phyloP scores from a whole-genome alignment of 2,113 vertebrate genomes.

The Cettia cetti region DNA sequence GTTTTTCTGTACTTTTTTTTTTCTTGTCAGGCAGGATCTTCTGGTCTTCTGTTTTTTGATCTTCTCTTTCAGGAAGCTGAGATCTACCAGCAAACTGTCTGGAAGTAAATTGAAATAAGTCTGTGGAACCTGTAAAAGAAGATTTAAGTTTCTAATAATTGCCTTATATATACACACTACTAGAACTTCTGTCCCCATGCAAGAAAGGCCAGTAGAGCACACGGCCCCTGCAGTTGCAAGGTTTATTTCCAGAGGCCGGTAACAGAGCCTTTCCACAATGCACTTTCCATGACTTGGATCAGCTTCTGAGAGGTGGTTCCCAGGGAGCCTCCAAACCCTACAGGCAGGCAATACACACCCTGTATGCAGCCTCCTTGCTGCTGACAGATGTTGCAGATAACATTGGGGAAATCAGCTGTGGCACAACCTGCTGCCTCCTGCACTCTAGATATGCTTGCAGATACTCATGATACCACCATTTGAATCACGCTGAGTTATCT shows the following conservation, averaged over 20 bases:
- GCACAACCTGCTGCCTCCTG: background rate
- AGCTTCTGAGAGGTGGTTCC: background rate
- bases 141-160: background rate
- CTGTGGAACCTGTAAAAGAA: background rate
- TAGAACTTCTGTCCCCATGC: background rate
- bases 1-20: background rate
- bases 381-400: background rate
- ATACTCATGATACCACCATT: background rate
- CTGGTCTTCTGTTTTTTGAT: background rate
- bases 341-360: rapidly evolving
- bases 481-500: rapidly evolving
- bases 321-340: background rate
- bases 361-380: rapidly evolving
- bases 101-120: background rate
- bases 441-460: background rate
- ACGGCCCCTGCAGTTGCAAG: background rate
- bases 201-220: background rate
- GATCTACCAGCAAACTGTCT: background rate
- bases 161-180: background rate
- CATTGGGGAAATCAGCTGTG: background rate
- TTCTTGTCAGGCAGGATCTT: background rate
- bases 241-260: background rate
- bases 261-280: background rate
- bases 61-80: background rate
- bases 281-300: background rate